Evolutionary conservation across 2,113 vertebrate species (phyloP), one percentile per base, ranked within the genome.

Genomic region (Festucalex cinctus): DNA sequence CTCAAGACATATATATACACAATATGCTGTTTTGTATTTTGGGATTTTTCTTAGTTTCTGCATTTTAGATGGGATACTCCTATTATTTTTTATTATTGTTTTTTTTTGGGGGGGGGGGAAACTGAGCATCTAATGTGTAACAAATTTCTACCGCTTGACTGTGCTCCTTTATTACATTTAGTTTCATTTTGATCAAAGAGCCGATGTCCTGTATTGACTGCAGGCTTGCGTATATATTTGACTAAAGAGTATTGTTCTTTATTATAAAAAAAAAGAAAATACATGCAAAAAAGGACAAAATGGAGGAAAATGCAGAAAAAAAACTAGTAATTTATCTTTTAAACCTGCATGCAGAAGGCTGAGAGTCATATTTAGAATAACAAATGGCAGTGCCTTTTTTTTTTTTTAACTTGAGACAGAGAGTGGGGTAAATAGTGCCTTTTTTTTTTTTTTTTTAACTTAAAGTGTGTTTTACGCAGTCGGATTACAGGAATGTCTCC

Each of bases 311-410:
- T 49, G 48, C 20, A 57, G 9, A 53, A 54, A n/a, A 53, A 10
- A 51, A 57, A 32, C 9, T 26, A 68, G 71, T 88, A 86, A 90
- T 92, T 92, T 91, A 91, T 93, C 89, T 90, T 89, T 90, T 90
- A 77, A 86, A 89, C 83, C 89, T 95, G 95, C 94, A 92, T 91
- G 94, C 90, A 82, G 76, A 84, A 93, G 91, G 92, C 94, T 94
- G 92, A 89, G 78, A 89, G 92, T 94, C 88, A 22, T 91, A 92
- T 92, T 89, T 89, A 94, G 91, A 94, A 93, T 92, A 95, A 94
- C 89, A 87, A 92, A 94, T 88, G 93, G 95, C 95, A 96, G 95
- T 97, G 96, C 96, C 95, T 98, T 92, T 91, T 60, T 71, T 94
- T 93, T 94, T 86, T 95, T n/a, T n/a, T n/a, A n/a, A 94, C 86